phyloP scores from a whole-genome alignment of 2,113 vertebrate species.

The Aldabrachelys gigantea region DNA sequence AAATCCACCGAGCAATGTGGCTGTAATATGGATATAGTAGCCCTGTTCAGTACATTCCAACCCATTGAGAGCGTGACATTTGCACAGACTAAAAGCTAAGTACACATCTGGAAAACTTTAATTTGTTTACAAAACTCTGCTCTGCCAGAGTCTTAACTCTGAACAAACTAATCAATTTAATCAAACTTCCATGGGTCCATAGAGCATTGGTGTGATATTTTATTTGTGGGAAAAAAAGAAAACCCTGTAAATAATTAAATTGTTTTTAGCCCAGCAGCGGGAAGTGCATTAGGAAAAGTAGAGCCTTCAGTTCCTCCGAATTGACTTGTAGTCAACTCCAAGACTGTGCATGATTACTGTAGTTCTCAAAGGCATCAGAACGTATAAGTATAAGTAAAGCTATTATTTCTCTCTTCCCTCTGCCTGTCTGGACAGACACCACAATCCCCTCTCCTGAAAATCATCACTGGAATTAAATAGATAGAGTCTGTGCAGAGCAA shows the following conservation, averaged over 20 bases:
- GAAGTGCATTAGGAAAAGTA: not conserved
- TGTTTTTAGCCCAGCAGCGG: not conserved
- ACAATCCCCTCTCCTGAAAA: not conserved
- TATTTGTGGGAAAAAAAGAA: not conserved
- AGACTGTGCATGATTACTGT: accelerated
- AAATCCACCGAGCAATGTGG: not conserved
- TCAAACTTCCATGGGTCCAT: not conserved
- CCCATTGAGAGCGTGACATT: not conserved
- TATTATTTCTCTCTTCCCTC: not conserved
- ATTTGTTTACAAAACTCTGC: accelerated
- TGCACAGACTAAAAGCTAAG: conserved; percentile 7
- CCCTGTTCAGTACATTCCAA: not conserved
- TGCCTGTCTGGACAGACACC: not conserved
- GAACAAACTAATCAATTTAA: conserved; percentile 2
- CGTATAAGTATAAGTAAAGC: accelerated
- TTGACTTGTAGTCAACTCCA: not conserved
- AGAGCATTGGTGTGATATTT: not conserved
- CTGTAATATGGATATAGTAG: not conserved
- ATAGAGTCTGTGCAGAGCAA: not conserved
- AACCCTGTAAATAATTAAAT: not conserved
- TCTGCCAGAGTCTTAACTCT: not conserved
- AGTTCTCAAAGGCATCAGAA: accelerated
- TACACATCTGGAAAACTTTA: conserved; percentile 10
- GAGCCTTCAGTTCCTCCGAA: not conserved
- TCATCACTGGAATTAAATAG: accelerated